phyloP scores from a whole-genome alignment of 2,797 vertebrate species.

The Chaetophractus vellerosus region DNA sequence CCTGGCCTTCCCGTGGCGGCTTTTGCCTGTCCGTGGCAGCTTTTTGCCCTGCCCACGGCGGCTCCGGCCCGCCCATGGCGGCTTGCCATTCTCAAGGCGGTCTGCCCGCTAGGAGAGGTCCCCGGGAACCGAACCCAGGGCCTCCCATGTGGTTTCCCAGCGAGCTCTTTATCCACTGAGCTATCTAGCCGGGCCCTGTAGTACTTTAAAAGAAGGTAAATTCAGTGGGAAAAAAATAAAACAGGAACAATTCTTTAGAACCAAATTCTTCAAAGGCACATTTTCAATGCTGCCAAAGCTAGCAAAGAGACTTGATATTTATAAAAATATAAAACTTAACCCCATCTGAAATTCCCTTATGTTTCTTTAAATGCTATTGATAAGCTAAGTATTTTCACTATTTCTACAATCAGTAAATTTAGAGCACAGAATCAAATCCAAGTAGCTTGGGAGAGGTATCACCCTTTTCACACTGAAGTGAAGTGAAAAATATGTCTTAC shows the following conservation, averaged over 20 bases:
- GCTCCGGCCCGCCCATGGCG: too few relatives aligned
- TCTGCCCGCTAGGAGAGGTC: too few relatives aligned
- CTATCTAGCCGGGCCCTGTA: too few relatives aligned
- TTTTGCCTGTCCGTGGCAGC: too few relatives aligned
- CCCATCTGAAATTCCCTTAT: conserved; percentile 46
- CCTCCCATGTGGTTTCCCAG: too few relatives aligned
- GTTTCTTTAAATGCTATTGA: not conserved
- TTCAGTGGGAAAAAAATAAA: conserved; percentile 25
- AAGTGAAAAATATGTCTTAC: not conserved
- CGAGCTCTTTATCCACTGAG: too few relatives aligned
- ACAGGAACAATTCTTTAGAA: conserved; percentile 50
- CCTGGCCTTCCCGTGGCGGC: too few relatives aligned
- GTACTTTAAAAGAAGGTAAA: conserved; percentile 42
- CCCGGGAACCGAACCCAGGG: too few relatives aligned
- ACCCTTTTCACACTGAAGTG: not conserved
- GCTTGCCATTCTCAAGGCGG: too few relatives aligned
- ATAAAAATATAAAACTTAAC: conserved; percentile 28
- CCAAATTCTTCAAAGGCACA: not conserved
- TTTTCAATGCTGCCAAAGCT: conserved; percentile 39
- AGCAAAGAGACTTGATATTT: conserved; percentile 13
- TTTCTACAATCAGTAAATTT: conserved; percentile 31
- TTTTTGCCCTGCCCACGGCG: too few relatives aligned
- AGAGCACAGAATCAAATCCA: conserved; percentile 33
- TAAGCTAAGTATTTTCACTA: not conserved
- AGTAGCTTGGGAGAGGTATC: not conserved